Conservation (phyloP, 1,140 invertebrate genomes). For the Drosophila pandora region DNA sequence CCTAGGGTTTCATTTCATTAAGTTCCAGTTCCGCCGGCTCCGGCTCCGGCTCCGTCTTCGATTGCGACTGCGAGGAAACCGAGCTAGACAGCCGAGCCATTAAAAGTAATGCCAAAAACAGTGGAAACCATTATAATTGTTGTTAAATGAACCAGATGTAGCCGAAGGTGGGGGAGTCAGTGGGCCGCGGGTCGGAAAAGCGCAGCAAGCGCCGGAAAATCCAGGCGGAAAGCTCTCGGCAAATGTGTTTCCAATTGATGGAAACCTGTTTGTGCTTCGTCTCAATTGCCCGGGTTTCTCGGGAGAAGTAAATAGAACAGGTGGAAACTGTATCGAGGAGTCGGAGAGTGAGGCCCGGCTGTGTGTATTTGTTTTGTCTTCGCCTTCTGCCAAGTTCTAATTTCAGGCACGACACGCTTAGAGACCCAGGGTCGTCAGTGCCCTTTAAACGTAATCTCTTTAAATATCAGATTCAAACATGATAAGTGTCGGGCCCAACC, state of each 20-base stretch:
- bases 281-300: constrained; percentile 26
- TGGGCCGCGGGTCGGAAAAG: background rate
- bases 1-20: constrained; percentile 71
- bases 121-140: constrained; percentile 52
- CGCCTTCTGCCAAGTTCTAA: too few relatives aligned
- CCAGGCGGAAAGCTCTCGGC: constrained; percentile 1
- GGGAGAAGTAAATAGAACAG: constrained; percentile 14
- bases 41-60: constrained; percentile 42
- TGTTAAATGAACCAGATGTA: constrained; percentile 45
- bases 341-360: background rate
- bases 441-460: too few relatives aligned
- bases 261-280: constrained; percentile 9
- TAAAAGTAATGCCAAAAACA: constrained; percentile 44
- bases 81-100: constrained; percentile 24
- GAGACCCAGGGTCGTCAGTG: too few relatives aligned
- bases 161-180: too few relatives aligned
- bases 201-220: constrained; percentile 13
- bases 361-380: background rate
- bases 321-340: background rate
- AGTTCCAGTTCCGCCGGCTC: constrained; percentile 38
- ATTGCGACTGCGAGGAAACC: constrained; percentile 26
- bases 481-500: too few relatives aligned
- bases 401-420: too few relatives aligned
- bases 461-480: too few relatives aligned
- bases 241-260: constrained; percentile 56